Base-by-base conservation (phyloP, 2,797 vertebrate genomes). In the Meda fulgida region DNA sequence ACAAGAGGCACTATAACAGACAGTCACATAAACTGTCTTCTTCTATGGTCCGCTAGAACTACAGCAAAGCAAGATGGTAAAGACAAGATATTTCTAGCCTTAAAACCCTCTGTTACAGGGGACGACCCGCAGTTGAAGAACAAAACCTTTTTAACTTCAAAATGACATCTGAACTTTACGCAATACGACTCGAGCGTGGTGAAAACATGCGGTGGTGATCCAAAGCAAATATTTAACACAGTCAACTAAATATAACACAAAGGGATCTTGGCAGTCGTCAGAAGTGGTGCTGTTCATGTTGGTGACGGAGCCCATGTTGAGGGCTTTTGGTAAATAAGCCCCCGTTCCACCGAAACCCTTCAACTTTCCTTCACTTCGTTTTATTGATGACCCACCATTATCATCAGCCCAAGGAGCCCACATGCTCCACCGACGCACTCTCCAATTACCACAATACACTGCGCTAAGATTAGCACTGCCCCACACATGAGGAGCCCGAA, bases 381-480 rank as follows among this genome's bases (percentile, higher is more conserved):
- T 93, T 92, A 93, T 90, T 92, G 92, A 94, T 92, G 94, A 90
- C 90, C 93, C 91, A 89, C 88, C 78, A 86, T 94, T 92, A 92
- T 92, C 92, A 89, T 93, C 90, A 89, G 85, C 91, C 91, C 89
- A 82, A 86, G 84, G 69, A 87, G 67, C 92, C 92, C 92, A 91
- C 92, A 92, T 69, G 88, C 90, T 91, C 89, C 71, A 90, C 89
- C 78, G 21, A 91, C 88, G 83, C 85, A 86, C 92, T 89, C 90
- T 93, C 88, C 88, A 88, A 90, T 92, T 91, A 93, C 92, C 93
- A 77, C 91, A 92, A 90, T 84, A 90, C 87, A 88, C 88, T 89
- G 77, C 84, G 86, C 94, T 95, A 94, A 94, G 95, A 92, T 95
- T 94, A 95, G 90, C 91, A 1, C 21, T 36, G 91, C 34, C 90